Evolutionary conservation across 2,797 vertebrate species (phyloP).

Genomic region (Podarcis siculus): DNA sequence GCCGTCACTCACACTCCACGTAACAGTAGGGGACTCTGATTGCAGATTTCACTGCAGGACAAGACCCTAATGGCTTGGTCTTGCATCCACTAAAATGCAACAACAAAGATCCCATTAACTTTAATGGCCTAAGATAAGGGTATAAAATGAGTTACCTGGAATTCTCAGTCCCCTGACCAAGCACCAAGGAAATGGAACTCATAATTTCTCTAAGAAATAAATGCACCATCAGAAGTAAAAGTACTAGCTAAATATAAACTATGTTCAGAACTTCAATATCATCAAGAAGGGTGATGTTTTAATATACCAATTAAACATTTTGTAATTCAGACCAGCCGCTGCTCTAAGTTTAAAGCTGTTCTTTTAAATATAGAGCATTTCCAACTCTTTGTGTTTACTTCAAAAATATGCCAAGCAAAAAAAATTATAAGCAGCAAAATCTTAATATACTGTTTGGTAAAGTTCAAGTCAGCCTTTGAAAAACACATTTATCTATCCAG

Average conservation of each 20-base stretch:
- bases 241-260: slow-evolving; percentile 31
- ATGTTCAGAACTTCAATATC: slow-evolving; percentile 19
- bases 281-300: slow-evolving; percentile 1
- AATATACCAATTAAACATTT: slow-evolving; percentile 37
- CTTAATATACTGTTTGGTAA: slow-evolving; percentile 86
- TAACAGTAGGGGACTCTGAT: not conserved
- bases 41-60: slow-evolving; percentile 29
- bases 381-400: slow-evolving; percentile 50
- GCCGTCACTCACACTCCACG: slow-evolving; percentile 4
- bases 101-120: slow-evolving; percentile 29
- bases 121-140: slow-evolving; percentile 22
- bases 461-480: slow-evolving; percentile 80
- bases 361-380: slow-evolving; percentile 46
- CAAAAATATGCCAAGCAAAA: slow-evolving; percentile 65
- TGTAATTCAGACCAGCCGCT: slow-evolving; percentile 23
- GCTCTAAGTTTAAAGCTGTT: slow-evolving; percentile 37
- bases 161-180: not conserved
- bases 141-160: slow-evolving; percentile 21
- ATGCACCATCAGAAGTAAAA: slow-evolving; percentile 26
- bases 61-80: slow-evolving; percentile 23
- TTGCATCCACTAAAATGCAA: slow-evolving; percentile 34
- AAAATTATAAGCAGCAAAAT: slow-evolving; percentile 74
- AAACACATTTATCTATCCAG: slow-evolving; percentile 81
- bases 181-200: slow-evolving; percentile 20
- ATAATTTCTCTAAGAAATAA: slow-evolving; percentile 45